Conservation (phyloP, 2,113 vertebrate genomes). For the Erinaceus europaeus region DNA sequence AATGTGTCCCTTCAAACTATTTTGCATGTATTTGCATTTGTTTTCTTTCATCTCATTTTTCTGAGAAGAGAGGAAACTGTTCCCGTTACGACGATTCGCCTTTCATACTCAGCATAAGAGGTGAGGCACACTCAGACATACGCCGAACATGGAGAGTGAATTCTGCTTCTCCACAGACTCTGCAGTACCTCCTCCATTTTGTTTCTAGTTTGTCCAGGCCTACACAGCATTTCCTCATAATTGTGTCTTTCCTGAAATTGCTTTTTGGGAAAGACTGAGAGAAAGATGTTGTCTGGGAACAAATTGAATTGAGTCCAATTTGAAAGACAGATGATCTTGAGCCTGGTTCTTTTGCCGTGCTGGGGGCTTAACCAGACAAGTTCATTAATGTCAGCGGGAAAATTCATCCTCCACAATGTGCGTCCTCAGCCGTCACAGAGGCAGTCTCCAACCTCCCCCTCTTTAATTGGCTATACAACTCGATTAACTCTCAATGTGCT, state of each 20-base stretch:
- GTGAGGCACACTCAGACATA: neutral
- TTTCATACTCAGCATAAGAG: constrained; percentile 12
- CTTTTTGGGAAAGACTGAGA: constrained; percentile 22
- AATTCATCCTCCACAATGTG: constrained; percentile 45
- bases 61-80: constrained; percentile 1
- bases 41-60: neutral
- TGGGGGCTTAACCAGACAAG: constrained; percentile 22
- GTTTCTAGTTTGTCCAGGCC: neutral
- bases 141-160: neutral
- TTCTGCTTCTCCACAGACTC: constrained; percentile 28
- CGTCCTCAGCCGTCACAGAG: neutral
- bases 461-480: constrained; percentile 40
- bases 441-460: neutral
- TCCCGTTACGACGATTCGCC: neutral
- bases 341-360: neutral
- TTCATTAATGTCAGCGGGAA: constrained; percentile 61
- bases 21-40: constrained; percentile 36
- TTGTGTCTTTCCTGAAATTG: constrained; percentile 47
- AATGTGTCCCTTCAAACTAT: neutral
- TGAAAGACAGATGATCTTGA: neutral
- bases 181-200: constrained; percentile 3
- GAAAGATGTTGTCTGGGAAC: constrained; percentile 36
- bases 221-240: constrained; percentile 17
- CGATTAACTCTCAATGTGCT: constrained; percentile 54
- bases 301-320: constrained; percentile 55